phyloP scores from a whole-genome alignment of 2,888 invertebrate genomes.

The Meta bourneti region DNA sequence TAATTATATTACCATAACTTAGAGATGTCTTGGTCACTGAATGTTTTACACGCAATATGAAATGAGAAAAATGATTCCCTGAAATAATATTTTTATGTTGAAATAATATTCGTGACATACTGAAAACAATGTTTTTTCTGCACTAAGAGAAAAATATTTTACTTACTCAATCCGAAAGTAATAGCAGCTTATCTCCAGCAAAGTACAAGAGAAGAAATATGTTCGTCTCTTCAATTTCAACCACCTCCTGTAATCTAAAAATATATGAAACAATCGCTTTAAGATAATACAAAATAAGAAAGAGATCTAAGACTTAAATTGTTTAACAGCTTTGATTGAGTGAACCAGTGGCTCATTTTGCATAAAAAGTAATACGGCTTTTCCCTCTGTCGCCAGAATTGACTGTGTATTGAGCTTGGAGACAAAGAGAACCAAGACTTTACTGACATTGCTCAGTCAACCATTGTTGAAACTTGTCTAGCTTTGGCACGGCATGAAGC shows the following conservation, averaged over 20 bases:
- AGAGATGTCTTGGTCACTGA: too few relatives aligned
- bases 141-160: too few relatives aligned
- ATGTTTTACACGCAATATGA: too few relatives aligned
- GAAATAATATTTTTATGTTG: too few relatives aligned
- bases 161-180: too few relatives aligned
- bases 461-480: conserved; percentile 42
- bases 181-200: too few relatives aligned
- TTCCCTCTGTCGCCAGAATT: conserved; percentile 19
- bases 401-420: not conserved
- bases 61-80: too few relatives aligned
- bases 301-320: not conserved
- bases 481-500: conserved; percentile 22
- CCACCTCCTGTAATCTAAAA: not conserved
- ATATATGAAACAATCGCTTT: not conserved
- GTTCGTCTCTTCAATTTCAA: too few relatives aligned
- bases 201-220: too few relatives aligned
- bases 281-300: not conserved
- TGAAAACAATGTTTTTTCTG: too few relatives aligned
- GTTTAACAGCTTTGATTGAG: not conserved
- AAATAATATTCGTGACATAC: too few relatives aligned
- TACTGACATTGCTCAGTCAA: conserved; percentile 26
- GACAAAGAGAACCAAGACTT: conserved; percentile 23
- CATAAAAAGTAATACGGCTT: conserved; percentile 22
- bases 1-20: too few relatives aligned
- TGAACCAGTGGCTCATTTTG: not conserved